Conservation (phyloP, 1,140 invertebrate genomes). For the Pogonognathellus flavescens region DNA sequence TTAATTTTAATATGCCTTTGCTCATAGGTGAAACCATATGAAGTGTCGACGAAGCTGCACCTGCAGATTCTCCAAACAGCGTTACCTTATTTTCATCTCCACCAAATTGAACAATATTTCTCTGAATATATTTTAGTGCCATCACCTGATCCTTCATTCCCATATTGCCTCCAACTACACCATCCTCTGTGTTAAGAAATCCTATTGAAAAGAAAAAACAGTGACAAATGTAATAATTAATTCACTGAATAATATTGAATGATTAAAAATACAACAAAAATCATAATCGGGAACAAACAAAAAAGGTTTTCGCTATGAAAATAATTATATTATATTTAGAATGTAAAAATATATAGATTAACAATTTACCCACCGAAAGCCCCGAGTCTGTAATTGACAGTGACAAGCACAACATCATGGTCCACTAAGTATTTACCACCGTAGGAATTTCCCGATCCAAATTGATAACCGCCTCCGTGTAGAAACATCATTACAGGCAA, state of each 20-base stretch:
- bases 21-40: slow-evolving; percentile 40
- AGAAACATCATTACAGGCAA: slow-evolving; percentile 25
- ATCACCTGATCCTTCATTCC: slow-evolving; percentile 53
- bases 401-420: slow-evolving; percentile 76
- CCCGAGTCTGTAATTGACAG: slow-evolving; percentile 77
- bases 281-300: not conserved
- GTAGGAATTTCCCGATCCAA: slow-evolving; percentile 72
- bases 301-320: not conserved
- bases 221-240: too few relatives aligned
- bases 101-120: slow-evolving; percentile 41
- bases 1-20: not conserved
- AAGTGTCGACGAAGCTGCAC: not conserved
- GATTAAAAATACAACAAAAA: too few relatives aligned
- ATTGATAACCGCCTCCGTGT: slow-evolving; percentile 67
- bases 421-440: slow-evolving; percentile 76
- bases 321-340: not conserved
- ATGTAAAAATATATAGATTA: not conserved
- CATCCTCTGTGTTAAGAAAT: slow-evolving; percentile 55
- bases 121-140: slow-evolving; percentile 51
- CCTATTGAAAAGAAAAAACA: not conserved
- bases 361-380: slow-evolving; percentile 67
- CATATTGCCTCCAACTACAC: slow-evolving; percentile 49
- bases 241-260: too few relatives aligned
- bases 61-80: slow-evolving; percentile 53
- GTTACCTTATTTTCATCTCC: slow-evolving; percentile 51